These are phyloP conservation scores for Daptonema setosum DNA, from an alignment of 2,888 invertebrate genomes.

Conservation along the genomic window DNA sequence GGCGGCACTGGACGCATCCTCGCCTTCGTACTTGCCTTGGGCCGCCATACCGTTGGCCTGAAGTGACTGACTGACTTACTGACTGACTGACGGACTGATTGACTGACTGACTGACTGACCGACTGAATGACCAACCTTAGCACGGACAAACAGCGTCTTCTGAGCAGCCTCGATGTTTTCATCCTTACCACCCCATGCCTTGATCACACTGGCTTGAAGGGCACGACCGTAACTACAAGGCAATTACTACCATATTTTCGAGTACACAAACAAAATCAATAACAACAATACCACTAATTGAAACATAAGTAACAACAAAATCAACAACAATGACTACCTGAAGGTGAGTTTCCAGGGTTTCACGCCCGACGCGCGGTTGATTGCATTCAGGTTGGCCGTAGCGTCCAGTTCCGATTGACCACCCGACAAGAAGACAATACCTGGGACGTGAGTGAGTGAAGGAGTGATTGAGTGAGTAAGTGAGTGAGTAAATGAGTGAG, in stretches of 20 bases:
- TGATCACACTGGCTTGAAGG: slow-evolving; percentile 59
- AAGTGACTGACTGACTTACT: slow-evolving; percentile 14
- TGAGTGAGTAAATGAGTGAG: too few species aligned
- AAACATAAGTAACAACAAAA: too few species aligned
- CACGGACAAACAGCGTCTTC: slow-evolving; percentile 38
- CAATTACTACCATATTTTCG: too few species aligned
- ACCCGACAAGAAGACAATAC: slow-evolving; percentile 84
- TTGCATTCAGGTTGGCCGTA: slow-evolving; percentile 76
- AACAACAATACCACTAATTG: too few species aligned
- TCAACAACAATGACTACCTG: too few species aligned
- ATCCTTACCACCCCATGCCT: slow-evolving; percentile 81
- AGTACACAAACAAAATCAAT: too few species aligned
- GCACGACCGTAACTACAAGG: slow-evolving; percentile 63
- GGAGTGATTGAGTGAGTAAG: too few species aligned
- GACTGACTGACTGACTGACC: too few species aligned
- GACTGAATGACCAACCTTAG: slow-evolving; percentile 12
- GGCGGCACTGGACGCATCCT: slow-evolving; percentile 61
- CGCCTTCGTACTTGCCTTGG: slow-evolving; percentile 69
- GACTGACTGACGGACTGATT: too few species aligned
- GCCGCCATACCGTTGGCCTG: slow-evolving; percentile 79
- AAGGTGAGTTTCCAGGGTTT: slow-evolving; percentile 93
- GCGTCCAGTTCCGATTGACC: slow-evolving; percentile 95
- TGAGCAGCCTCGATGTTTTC: slow-evolving; percentile 66
- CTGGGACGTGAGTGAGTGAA: slow-evolving; percentile 32
- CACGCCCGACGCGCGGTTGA: slow-evolving; percentile 45